Percentiles rank a stretch among this genome's conserved stretches.
phyloP scores from a whole-genome alignment of 2,888 invertebrate genomes.

The Hedya salicella region DNA sequence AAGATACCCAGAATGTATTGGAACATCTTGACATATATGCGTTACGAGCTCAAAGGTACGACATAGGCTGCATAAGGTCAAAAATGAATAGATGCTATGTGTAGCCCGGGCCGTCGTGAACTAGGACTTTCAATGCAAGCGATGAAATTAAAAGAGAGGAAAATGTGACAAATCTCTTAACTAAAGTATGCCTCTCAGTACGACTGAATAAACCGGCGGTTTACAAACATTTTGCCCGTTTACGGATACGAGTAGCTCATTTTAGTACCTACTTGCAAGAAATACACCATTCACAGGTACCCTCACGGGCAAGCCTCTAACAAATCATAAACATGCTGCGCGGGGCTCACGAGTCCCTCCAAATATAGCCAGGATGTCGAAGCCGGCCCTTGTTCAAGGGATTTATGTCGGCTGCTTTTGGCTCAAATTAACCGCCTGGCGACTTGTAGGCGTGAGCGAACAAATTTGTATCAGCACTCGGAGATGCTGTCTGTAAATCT shows the following conservation, averaged over 20 bases:
- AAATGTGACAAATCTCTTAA: slow-evolving; percentile 2
- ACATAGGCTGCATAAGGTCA: too few relatives aligned
- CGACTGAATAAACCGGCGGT: slow-evolving; percentile 8
- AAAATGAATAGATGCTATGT: too few relatives aligned
- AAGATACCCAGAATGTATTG: too few relatives aligned
- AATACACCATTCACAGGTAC: slow-evolving; percentile 34
- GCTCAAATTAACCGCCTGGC: slow-evolving; percentile 78
- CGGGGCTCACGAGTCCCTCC: slow-evolving; percentile 74
- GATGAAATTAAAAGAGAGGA: not conserved
- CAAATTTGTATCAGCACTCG: slow-evolving; percentile 68
- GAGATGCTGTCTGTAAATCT: slow-evolving; percentile 45
- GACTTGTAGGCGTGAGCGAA: slow-evolving; percentile 72
- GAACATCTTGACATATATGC: too few relatives aligned
- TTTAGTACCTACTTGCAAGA: slow-evolving; percentile 23
- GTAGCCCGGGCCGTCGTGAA: too few relatives aligned
- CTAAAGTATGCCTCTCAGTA: not conserved
- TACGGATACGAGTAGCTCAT: slow-evolving; percentile 29
- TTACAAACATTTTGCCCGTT: slow-evolving; percentile 24
- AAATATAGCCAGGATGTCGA: slow-evolving; percentile 72
- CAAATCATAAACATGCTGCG: slow-evolving; percentile 78
- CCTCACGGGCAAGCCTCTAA: slow-evolving; percentile 51
- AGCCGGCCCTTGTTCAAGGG: slow-evolving; percentile 69
- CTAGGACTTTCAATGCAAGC: too few relatives aligned
- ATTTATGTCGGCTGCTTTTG: slow-evolving; percentile 80
- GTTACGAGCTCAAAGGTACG: too few relatives aligned